Conservation (phyloP, 1,140 invertebrate species). For the Zaprionus ghesquierei region DNA sequence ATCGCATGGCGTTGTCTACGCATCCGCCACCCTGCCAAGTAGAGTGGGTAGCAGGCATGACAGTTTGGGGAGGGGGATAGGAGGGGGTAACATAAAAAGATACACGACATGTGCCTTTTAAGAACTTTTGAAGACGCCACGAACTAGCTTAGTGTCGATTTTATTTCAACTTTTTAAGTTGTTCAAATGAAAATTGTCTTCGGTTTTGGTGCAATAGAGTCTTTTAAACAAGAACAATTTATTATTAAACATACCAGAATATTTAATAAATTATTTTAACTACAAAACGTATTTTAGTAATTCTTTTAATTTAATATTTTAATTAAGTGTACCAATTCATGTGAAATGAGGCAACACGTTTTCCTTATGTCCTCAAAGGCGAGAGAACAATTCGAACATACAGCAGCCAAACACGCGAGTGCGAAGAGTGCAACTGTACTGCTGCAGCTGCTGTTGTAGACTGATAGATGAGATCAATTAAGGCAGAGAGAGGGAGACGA, state of each 20-base stretch:
- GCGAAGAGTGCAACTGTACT: too few species aligned
- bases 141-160: slow-evolving; percentile 33
- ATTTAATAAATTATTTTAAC: too few species aligned
- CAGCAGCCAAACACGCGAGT: too few species aligned
- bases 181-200: slow-evolving; percentile 16
- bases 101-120: slow-evolving; percentile 50
- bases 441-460: too few species aligned
- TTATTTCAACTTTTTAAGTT: slow-evolving; percentile 26
- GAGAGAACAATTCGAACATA: too few species aligned
- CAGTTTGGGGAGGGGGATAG: not conserved
- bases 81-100: slow-evolving; percentile 11
- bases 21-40: slow-evolving; percentile 24
- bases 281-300: too few species aligned
- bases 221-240: too few species aligned
- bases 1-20: slow-evolving; percentile 57
- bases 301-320: not conserved
- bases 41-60: not conserved
- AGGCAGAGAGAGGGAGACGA: too few species aligned
- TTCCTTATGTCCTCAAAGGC: too few species aligned
- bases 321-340: not conserved
- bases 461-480: too few species aligned
- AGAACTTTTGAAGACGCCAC: slow-evolving; percentile 39
- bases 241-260: too few species aligned
- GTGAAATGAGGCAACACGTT: too few species aligned
- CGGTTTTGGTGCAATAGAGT: not conserved